Evolutionary conservation across 2,888 invertebrate genomes (phyloP).

Genomic region (Hypercompe scribonia): DNA sequence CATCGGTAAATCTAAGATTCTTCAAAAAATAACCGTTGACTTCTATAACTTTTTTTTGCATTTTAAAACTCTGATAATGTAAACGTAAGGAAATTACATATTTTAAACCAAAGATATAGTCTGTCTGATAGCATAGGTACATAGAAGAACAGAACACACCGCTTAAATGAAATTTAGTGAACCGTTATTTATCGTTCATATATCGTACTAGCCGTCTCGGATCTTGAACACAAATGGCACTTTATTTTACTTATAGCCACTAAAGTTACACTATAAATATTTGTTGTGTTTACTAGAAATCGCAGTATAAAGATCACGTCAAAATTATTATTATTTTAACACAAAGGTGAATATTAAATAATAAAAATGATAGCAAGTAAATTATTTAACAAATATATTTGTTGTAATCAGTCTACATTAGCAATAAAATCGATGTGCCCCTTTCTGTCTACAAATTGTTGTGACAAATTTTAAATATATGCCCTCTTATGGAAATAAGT

Average conservation of each 20-base stretch:
- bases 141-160: background rate
- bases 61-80: background rate
- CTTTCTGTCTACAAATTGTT: background rate
- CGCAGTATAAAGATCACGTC: too few relatives aligned
- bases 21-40: too few relatives aligned
- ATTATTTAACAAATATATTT: background rate
- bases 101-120: background rate
- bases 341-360: background rate
- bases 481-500: constrained; percentile 28
- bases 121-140: background rate
- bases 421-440: background rate
- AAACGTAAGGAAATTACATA: background rate
- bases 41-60: too few relatives aligned
- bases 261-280: background rate
- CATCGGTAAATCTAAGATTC: too few relatives aligned
- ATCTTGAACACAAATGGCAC: constrained; percentile 3
- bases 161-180: constrained; percentile 4
- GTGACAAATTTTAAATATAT: too few relatives aligned
- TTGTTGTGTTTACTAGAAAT: background rate
- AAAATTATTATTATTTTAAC: background rate
- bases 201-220: background rate
- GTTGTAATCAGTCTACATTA: background rate
- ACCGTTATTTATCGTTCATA: constrained; percentile 4
- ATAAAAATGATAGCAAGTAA: background rate
- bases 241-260: background rate